Percentiles rank a stretch among this genome's conserved stretches.
These are phyloP conservation scores for Stegastes partitus DNA, from an alignment of 2,113 vertebrate genomes.

Conservation along the genomic window DNA sequence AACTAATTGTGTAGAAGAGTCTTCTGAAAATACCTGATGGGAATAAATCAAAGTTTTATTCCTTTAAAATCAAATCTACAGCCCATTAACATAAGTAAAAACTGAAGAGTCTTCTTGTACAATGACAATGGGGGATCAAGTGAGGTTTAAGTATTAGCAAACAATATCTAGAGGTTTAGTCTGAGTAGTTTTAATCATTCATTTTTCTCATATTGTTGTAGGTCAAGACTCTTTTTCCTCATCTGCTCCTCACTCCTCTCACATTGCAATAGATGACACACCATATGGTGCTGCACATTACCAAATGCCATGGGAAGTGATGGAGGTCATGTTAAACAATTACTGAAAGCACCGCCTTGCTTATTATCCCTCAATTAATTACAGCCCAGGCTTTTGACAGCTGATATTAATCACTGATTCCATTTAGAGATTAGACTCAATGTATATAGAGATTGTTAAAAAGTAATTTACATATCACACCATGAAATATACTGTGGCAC, in stretches of 20 bases:
- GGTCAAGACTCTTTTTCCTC: background rate
- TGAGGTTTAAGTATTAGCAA: too few species aligned
- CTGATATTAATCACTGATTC: constrained; percentile 35
- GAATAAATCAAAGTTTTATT: too few species aligned
- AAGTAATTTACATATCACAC: too few species aligned
- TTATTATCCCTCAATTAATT: constrained; percentile 39
- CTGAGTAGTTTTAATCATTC: background rate
- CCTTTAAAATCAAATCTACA: too few species aligned
- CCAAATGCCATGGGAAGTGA: background rate
- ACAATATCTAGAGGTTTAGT: background rate
- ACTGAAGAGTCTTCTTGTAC: too few species aligned
- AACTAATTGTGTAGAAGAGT: too few species aligned
- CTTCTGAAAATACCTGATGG: too few species aligned
- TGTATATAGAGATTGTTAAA: too few species aligned
- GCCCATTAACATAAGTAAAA: too few species aligned
- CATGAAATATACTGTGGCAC: too few species aligned
- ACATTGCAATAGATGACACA: background rate
- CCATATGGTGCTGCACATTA: background rate
- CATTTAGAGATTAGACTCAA: too few species aligned
- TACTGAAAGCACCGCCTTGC: constrained; percentile 21
- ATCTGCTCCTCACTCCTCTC: background rate
- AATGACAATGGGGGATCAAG: too few species aligned
- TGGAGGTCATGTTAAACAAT: constrained; percentile 42
- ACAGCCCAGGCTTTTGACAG: background rate
- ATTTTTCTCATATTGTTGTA: background rate